These are phyloP conservation scores for Valencia hispanica DNA, from an alignment of 2,797 vertebrate genomes.

Conservation along the genomic window DNA sequence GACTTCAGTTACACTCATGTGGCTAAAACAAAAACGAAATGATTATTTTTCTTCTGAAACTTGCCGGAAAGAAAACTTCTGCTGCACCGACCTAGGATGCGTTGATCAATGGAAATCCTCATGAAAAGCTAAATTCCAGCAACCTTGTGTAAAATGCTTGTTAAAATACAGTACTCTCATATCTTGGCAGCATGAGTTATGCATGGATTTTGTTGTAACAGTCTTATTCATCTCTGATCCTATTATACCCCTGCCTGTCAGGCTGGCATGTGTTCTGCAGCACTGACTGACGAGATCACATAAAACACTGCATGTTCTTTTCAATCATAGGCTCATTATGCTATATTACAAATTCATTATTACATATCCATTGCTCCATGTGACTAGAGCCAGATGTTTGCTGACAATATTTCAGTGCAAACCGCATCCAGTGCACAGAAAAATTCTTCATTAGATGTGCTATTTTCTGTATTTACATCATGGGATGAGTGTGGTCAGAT, in stretches of 20 bases:
- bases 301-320: conserved; percentile 30
- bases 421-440: conserved; percentile 19
- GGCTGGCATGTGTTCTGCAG: conserved; percentile 25
- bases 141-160: conserved; percentile 48
- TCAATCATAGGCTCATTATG: conserved; percentile 61
- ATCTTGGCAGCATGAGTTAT: conserved; percentile 40
- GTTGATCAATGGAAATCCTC: conserved; percentile 46
- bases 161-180: conserved; percentile 35
- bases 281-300: conserved; percentile 23
- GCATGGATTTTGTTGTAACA: conserved; percentile 39
- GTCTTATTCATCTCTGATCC: conserved; percentile 54
- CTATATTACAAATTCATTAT: conserved; percentile 61
- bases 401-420: conserved; percentile 47
- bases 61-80: conserved; percentile 4
- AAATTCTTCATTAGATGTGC: conserved; percentile 57
- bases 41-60: background rate
- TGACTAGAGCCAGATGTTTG: conserved; percentile 58
- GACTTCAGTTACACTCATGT: conserved; percentile 8
- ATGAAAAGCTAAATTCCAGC: conserved; percentile 28
- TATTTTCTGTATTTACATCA: conserved; percentile 67
- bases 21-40: background rate
- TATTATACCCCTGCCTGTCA: conserved; percentile 42
- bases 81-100: background rate
- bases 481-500: conserved; percentile 66
- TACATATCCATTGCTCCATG: conserved; percentile 32